phyloP scores from a whole-genome alignment of 2,113 vertebrate genomes.

The Lampris incognitus region DNA sequence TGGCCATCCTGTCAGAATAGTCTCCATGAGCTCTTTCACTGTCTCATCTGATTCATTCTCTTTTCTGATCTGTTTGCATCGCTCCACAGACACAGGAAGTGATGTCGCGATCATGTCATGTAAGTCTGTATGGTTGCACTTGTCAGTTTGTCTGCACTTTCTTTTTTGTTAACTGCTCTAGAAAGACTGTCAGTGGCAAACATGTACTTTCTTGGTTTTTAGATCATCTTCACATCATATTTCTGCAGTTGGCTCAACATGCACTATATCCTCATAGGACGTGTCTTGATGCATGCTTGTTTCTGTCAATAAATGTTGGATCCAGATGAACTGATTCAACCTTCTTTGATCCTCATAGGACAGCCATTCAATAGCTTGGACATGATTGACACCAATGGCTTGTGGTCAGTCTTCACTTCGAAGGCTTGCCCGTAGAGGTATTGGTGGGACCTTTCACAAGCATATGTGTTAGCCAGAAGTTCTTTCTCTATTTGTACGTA shows the following conservation, averaged over 20 bases:
- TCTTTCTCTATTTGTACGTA: slow-evolving; percentile 44
- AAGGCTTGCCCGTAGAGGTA: slow-evolving; percentile 30
- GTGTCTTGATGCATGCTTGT: too few relatives aligned
- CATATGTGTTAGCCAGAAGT: slow-evolving; percentile 26
- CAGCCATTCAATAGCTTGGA: slow-evolving; percentile 35
- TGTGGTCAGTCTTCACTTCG: slow-evolving; percentile 41
- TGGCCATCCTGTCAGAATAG: slow-evolving; percentile 11
- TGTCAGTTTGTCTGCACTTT: slow-evolving; percentile 2
- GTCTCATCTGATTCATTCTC: slow-evolving; percentile 12
- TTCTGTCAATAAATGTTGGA: too few relatives aligned
- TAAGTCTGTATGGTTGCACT: too few relatives aligned
- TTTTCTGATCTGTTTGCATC: slow-evolving; percentile 21
- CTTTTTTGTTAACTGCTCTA: slow-evolving; percentile 1
- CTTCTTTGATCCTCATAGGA: background rate
- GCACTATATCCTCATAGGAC: slow-evolving; percentile 17
- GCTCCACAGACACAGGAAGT: slow-evolving; percentile 11
- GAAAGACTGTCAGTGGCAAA: slow-evolving; percentile 32
- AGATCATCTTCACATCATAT: too few relatives aligned
- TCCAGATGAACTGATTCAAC: too few relatives aligned
- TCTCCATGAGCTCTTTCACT: slow-evolving; percentile 11
- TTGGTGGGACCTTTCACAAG: slow-evolving; percentile 40
- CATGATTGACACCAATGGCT: slow-evolving; percentile 30
- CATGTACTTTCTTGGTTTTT: slow-evolving; percentile 13
- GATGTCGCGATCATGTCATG: too few relatives aligned
- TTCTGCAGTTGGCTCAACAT: background rate